These are phyloP conservation scores for Drosophila parvula DNA, from an alignment of 1,140 invertebrate genomes.

Conservation along the genomic window DNA sequence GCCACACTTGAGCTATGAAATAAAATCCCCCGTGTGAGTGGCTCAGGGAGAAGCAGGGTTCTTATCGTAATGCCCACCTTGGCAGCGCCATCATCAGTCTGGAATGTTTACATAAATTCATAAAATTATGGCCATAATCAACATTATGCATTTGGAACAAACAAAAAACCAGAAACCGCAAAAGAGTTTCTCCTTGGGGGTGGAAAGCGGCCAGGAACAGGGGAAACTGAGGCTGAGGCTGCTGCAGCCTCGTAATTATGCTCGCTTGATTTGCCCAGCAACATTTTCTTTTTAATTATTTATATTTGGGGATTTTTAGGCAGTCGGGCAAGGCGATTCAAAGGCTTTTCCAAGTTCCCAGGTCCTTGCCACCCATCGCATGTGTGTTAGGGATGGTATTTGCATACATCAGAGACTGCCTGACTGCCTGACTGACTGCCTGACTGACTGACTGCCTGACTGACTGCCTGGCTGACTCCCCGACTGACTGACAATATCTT, in stretches of 20 bases:
- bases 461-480: conserved; percentile 33
- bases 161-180: conserved; percentile 62
- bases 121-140: conserved; percentile 84
- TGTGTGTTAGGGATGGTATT: conserved; percentile 69
- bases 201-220: not conserved
- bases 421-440: conserved; percentile 26
- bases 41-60: conserved; percentile 2
- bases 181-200: conserved; percentile 43
- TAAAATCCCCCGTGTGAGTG: no score
- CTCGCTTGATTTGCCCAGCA: conserved; percentile 79
- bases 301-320: conserved; percentile 82
- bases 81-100: conserved; percentile 7
- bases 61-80: conserved; percentile 68
- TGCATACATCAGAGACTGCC: conserved; percentile 70
- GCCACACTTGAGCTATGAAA: no score
- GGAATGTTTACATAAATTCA: conserved; percentile 81
- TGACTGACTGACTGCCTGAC: conserved; percentile 32
- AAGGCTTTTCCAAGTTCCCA: conserved; percentile 58
- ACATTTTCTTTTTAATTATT: conserved; percentile 83
- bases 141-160: conserved; percentile 82
- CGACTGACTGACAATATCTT: conserved; percentile 69
- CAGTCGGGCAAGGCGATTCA: conserved; percentile 66
- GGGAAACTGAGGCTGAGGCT: not conserved
- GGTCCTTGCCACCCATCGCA: conserved; percentile 14
- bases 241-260: conserved; percentile 63